Base-by-base conservation (phyloP, 2,888 invertebrate genomes). In the Pterobdella sp. region DNA sequence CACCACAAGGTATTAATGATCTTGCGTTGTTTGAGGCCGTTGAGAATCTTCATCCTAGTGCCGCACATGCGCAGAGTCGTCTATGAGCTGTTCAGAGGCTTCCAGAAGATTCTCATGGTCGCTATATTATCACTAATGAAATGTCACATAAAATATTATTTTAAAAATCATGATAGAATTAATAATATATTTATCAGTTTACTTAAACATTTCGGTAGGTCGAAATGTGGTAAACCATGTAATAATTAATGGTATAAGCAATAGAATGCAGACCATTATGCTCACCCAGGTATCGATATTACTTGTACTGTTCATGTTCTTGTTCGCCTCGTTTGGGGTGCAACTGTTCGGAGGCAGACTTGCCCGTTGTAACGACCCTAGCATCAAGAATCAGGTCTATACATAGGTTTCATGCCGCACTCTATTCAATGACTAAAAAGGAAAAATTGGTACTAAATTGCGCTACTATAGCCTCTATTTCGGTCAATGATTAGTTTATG, bases 261-360 rank as follows among this genome's bases (percentile, higher is more conserved):
- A n/a, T n/a, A n/a, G n/a, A n/a, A 14, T 60, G 60, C 3, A 14
- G 1, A 4, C 32, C 49, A 4, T 49, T 56, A 31, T 22, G 2
- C 31, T 42, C 14, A 73, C 80, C 0, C 84, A 91, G 91, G 92
- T 93, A 86, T 97, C 97, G 0, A 95, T 96, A 0, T 86, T 99
- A 72, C 86, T 99, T 77, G 95, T 98, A 78, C 88, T 98, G 42
- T 87, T 98, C 78, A 96, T 99, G 93, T 99, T 98, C 84, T 93
- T 98, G 35, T 99, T 99, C 84, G 98, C 98, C 68, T 95, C 94
- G 81, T 98, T 96, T 81, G 98, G 98, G 0, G 96, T 98, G 0
- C 98, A 98, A 82, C 86, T 97, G 71, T 96, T 96, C 81, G 98
- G 98, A 0, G 98, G 98, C 74, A 89, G 92, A 81, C 86, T 98